Conservation (phyloP, 2,888 invertebrate species). For the Gerris lacustris region DNA sequence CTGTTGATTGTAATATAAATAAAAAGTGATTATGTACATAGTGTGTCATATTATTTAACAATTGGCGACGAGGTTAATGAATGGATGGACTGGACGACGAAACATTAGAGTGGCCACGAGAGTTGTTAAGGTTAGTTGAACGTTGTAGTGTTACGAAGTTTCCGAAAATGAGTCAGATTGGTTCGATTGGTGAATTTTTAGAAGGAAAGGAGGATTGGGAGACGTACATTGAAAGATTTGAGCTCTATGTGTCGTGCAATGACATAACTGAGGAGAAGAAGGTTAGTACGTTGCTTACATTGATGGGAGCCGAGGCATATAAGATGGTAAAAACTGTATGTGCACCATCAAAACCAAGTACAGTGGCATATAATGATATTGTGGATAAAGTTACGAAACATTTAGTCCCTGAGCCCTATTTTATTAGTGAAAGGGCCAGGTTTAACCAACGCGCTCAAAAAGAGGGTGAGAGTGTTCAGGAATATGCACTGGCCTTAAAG, state of each 20-base stretch:
- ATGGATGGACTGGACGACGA: not conserved
- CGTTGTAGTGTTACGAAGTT: not conserved
- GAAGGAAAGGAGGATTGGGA: slow-evolving; percentile 11
- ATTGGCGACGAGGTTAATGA: not conserved
- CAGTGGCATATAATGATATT: not conserved
- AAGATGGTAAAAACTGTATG: not conserved
- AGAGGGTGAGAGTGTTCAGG: not conserved
- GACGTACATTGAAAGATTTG: slow-evolving; percentile 18
- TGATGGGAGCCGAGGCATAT: slow-evolving; percentile 15
- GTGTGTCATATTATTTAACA: too few species aligned
- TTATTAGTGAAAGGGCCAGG: not conserved
- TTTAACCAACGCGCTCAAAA: not conserved
- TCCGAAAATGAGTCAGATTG: slow-evolving; percentile 5
- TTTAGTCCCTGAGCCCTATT: not conserved
- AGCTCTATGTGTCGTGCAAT: slow-evolving; percentile 15
- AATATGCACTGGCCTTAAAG: not conserved
- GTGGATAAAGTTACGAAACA: not conserved
- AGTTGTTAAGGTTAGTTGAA: not conserved
- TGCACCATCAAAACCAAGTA: slow-evolving; percentile 7
- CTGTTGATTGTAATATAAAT: too few species aligned
- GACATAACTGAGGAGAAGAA: slow-evolving; percentile 9
- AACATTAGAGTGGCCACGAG: not conserved
- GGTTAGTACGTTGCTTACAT: slow-evolving; percentile 15
- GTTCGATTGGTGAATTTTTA: slow-evolving; percentile 10
- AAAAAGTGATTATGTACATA: too few species aligned